These are phyloP conservation scores for Paedocypris micromegethes DNA, from an alignment of 2,797 vertebrate species.

Conservation along the genomic window DNA sequence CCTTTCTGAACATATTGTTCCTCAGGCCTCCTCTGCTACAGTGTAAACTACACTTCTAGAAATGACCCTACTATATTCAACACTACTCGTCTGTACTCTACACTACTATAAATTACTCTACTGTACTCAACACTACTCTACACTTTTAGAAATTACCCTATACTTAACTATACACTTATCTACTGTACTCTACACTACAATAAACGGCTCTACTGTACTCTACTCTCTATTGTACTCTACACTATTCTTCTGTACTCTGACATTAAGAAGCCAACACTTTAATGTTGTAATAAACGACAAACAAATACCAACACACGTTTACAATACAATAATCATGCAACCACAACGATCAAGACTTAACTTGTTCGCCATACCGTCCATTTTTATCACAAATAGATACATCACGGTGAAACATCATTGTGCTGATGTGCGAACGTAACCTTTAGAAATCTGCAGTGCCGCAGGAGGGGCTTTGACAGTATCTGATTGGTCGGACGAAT, in stretches of 20 bases:
- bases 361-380: constrained; percentile 12
- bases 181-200: too few species aligned
- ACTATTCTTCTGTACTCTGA: neutral
- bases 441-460: constrained; percentile 51
- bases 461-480: constrained; percentile 37
- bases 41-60: too few species aligned
- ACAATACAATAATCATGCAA: constrained; percentile 18
- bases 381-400: constrained; percentile 9
- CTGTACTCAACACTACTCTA: too few species aligned
- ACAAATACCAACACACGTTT: constrained; percentile 7
- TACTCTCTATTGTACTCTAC: too few species aligned
- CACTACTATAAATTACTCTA: too few species aligned
- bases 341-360: constrained; percentile 11
- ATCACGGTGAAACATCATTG: constrained; percentile 21
- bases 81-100: too few species aligned
- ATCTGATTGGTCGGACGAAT: constrained; percentile 22
- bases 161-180: too few species aligned
- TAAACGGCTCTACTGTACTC: too few species aligned
- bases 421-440: constrained; percentile 14
- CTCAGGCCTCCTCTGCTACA: too few species aligned
- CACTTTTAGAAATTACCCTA: too few species aligned
- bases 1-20: too few species aligned
- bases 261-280: neutral
- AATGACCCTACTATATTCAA: too few species aligned
- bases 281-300: neutral